phyloP scores from a whole-genome alignment of 92 coral and sea anemone genomes.

The Heteractis magnifica region DNA sequence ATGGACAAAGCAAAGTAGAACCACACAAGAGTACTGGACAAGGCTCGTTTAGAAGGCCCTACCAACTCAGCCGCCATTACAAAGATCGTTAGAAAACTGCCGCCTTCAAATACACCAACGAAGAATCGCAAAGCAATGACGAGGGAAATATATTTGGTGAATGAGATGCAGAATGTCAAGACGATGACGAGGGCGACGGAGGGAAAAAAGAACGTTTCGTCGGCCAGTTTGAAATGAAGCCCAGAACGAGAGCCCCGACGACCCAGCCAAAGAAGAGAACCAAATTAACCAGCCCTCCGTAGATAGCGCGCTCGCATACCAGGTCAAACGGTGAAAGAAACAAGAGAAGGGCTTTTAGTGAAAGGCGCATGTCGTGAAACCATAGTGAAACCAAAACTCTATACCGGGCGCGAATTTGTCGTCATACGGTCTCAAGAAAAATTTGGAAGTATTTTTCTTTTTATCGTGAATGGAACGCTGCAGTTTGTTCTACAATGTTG shows the following conservation, averaged over 20 bases:
- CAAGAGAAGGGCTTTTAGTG: no score
- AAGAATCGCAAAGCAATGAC: slow-evolving; percentile 58
- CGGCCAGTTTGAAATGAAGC: slow-evolving; percentile 74
- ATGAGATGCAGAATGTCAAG: slow-evolving; percentile 49
- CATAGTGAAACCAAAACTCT: no score
- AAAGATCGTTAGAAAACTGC: slow-evolving; percentile 56
- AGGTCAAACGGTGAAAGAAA: slow-evolving; percentile 59
- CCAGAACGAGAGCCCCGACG: slow-evolving; percentile 60
- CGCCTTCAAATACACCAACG: slow-evolving; percentile 64
- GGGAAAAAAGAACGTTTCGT: slow-evolving; percentile 62
- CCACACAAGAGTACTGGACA: slow-evolving; percentile 70
- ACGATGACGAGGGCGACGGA: slow-evolving; percentile 42
- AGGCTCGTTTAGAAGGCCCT: slow-evolving; percentile 69
- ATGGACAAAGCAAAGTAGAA: slow-evolving; percentile 57
- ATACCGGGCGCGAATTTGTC: no score
- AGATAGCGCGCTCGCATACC: slow-evolving; percentile 61
- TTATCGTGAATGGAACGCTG: no score
- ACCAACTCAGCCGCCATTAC: slow-evolving; percentile 69
- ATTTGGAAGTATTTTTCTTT: no score
- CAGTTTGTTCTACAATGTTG: no score
- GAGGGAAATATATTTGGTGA: slow-evolving; percentile 51
- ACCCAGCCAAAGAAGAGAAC: slow-evolving; percentile 77
- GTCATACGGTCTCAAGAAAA: no score
- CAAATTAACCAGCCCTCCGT: slow-evolving; percentile 75
- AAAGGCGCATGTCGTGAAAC: no score